Conservation (phyloP, 2,113 vertebrate genomes). For the Lipophrys pholis region DNA sequence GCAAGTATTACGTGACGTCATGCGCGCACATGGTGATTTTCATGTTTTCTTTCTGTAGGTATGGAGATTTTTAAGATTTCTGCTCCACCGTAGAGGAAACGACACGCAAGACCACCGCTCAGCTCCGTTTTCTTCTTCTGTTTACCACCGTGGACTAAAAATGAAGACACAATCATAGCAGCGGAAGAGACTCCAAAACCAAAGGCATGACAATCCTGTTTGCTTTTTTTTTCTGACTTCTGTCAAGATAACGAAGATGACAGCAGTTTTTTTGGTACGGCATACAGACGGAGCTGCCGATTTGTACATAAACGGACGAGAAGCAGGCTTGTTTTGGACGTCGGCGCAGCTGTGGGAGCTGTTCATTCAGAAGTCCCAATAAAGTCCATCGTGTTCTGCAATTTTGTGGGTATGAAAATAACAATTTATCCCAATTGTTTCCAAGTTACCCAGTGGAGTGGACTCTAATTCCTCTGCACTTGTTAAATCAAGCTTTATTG, state of each 20-base stretch:
- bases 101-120: no score
- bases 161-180: neutral
- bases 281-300: no score
- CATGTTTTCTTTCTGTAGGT: constrained; percentile 53
- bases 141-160: neutral
- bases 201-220: neutral
- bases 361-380: neutral
- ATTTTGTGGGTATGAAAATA: neutral
- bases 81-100: neutral
- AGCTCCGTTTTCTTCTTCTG: no score
- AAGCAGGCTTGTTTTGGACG: neutral
- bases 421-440: constrained; percentile 20
- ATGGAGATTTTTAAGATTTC: constrained; percentile 71
- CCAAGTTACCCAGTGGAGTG: neutral
- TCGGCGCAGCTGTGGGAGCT: neutral
- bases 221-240: neutral
- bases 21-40: neutral
- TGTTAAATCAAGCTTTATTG: constrained; percentile 9
- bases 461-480: constrained; percentile 6
- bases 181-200: neutral
- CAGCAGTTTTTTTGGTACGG: neutral
- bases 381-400: constrained; percentile 8
- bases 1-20: no score
- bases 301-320: neutral
- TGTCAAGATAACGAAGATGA: neutral